A percentile compares a stretch with the other conserved stretches of the same genome.
Evolutionary conservation across 2,113 vertebrate genomes (phyloP).

Genomic region (Struthidea cinerea): DNA sequence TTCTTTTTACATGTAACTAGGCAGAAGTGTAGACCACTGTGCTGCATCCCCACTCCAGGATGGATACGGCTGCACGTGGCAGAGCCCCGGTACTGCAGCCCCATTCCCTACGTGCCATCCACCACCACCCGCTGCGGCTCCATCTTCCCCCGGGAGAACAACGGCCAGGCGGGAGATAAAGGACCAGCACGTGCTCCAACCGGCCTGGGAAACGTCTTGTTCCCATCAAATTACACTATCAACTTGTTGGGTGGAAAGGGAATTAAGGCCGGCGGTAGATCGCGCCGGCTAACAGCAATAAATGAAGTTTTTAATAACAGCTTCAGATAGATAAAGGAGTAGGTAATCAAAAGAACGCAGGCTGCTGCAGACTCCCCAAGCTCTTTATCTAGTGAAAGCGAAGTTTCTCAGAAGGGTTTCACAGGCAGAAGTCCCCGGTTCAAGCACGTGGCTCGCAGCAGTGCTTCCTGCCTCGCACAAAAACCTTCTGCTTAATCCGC

Average conservation of each 20-base stretch:
- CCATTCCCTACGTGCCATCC: constrained; percentile 58
- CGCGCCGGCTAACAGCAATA: neutral
- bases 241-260: neutral
- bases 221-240: neutral
- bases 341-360: accelerated
- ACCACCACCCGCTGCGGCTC: neutral
- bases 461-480: neutral
- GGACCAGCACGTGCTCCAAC: neutral
- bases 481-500: neutral
- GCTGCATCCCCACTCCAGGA: neutral
- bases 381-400: neutral
- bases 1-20: neutral
- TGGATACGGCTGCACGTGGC: neutral
- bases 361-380: neutral
- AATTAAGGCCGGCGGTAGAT: neutral
- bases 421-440: neutral
- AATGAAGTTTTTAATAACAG: neutral
- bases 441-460: neutral
- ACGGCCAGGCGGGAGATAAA: neutral
- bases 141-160: neutral
- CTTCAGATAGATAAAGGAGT: neutral
- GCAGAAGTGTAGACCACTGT: accelerated
- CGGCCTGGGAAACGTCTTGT: neutral
- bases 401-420: neutral
- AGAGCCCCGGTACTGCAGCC: constrained; percentile 37